phyloP scores from a whole-genome alignment of 2,888 invertebrate genomes.

The Parelbella ahira region DNA sequence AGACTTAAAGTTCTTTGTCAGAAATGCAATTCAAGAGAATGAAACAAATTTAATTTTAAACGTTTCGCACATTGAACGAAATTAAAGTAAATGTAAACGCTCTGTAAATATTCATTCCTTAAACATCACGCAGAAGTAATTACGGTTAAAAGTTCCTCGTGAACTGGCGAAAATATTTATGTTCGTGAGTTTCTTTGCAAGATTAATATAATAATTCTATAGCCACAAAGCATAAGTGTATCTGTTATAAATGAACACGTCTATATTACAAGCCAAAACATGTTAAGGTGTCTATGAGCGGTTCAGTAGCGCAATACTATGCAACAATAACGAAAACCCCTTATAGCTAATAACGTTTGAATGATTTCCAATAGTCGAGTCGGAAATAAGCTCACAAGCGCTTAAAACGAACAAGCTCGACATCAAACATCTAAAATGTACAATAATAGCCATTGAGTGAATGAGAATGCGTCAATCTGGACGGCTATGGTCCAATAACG shows the following conservation, averaged over 20 bases:
- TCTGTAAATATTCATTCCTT: conserved; percentile 31
- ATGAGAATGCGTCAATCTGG: conserved; percentile 57
- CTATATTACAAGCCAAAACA: neutral
- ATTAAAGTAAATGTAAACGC: conserved; percentile 22
- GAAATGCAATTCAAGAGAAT: conserved; percentile 18
- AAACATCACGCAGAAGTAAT: conserved; percentile 58
- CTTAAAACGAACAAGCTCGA: conserved; percentile 53
- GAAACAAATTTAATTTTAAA: conserved; percentile 18
- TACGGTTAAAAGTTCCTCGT: conserved; percentile 48
- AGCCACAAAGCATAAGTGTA: too few relatives aligned
- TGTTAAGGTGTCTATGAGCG: neutral
- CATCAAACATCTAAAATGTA: conserved; percentile 50
- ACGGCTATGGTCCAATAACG: conserved; percentile 61
- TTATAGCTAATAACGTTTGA: conserved; percentile 17
- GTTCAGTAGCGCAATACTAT: conserved; percentile 4
- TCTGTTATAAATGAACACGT: too few relatives aligned
- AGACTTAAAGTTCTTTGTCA: conserved; percentile 19
- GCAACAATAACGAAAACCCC: conserved; percentile 5
- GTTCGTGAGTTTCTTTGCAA: too few relatives aligned
- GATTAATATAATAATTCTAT: too few relatives aligned
- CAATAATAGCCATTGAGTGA: conserved; percentile 58
- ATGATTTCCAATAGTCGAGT: conserved; percentile 14
- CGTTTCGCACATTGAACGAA: conserved; percentile 4
- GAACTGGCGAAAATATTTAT: conserved; percentile 43
- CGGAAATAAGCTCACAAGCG: conserved; percentile 40